These are phyloP conservation scores for Acleris holmiana DNA, from an alignment of 2,888 invertebrate genomes.

Conservation along the genomic window DNA sequence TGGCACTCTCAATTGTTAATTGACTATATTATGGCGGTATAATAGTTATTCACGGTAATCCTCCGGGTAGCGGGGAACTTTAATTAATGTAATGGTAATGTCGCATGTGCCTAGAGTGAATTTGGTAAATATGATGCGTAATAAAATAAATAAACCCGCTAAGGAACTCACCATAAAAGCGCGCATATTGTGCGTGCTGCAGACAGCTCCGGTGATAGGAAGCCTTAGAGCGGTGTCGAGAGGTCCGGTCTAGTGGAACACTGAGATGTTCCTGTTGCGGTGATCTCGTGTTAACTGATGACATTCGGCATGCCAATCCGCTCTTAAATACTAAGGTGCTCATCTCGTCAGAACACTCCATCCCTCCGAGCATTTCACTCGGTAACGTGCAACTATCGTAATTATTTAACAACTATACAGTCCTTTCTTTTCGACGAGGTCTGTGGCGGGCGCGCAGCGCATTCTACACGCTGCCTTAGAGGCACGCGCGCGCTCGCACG, in stretches of 20 bases:
- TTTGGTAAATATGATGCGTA: not conserved
- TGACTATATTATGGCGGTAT: too few species aligned
- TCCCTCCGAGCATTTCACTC: slow-evolving; percentile 82
- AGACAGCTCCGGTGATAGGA: slow-evolving; percentile 49
- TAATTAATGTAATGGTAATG: slow-evolving; percentile 39
- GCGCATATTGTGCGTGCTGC: slow-evolving; percentile 75
- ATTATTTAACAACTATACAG: slow-evolving; percentile 78
- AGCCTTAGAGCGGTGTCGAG: slow-evolving; percentile 53
- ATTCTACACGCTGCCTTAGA: slow-evolving; percentile 74
- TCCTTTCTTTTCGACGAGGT: slow-evolving; percentile 81
- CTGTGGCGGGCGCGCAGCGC: slow-evolving; percentile 56
- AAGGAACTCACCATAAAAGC: slow-evolving; percentile 79
- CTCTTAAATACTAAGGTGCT: slow-evolving; percentile 82
- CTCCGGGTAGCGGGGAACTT: too few species aligned
- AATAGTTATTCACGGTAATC: too few species aligned
- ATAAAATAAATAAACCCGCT: slow-evolving; percentile 46
- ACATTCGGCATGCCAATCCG: slow-evolving; percentile 78
- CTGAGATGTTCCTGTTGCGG: slow-evolving; percentile 74
- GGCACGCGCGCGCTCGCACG: slow-evolving; percentile 29
- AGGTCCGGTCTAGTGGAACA: slow-evolving; percentile 55
- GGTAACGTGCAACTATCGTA: slow-evolving; percentile 78
- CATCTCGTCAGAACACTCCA: slow-evolving; percentile 81
- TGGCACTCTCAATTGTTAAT: too few species aligned
- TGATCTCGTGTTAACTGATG: slow-evolving; percentile 80
- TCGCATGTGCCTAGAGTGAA: slow-evolving; percentile 66